A percentile compares a stretch with the other conserved stretches of the same genome.
Conservation (phyloP, 2,888 invertebrate genomes). For the Heterodera filipjevi region DNA sequence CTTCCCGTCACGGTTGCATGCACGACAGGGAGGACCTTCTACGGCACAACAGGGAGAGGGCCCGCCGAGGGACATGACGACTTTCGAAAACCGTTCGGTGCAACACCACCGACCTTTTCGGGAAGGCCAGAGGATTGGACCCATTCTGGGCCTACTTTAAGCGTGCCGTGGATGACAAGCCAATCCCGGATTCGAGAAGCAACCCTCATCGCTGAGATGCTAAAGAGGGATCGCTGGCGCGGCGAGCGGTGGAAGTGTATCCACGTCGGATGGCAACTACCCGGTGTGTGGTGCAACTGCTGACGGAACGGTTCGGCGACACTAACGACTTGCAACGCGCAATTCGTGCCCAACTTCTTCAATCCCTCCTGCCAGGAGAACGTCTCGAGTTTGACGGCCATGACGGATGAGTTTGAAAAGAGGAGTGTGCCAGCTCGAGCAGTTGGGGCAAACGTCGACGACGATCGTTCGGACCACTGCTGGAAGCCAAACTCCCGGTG, state of each 20-base stretch:
- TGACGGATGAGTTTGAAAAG: background rate
- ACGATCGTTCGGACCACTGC: background rate
- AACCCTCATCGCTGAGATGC: background rate
- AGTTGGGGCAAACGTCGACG: background rate
- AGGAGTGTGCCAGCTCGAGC: background rate
- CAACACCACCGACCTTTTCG: background rate
- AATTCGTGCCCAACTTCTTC: background rate
- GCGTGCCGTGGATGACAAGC: background rate
- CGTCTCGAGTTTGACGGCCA: background rate
- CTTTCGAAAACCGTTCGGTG: background rate
- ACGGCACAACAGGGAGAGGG: too few relatives aligned
- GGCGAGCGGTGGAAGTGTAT: background rate
- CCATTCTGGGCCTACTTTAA: slow-evolving; percentile 11
- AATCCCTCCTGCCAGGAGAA: background rate
- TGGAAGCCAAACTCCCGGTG: background rate
- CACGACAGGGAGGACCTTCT: background rate
- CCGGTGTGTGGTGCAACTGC: slow-evolving; percentile 8
- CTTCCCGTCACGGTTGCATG: background rate
- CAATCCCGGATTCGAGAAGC: background rate
- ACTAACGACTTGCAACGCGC: background rate
- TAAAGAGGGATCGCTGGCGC: background rate
- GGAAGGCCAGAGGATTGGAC: slow-evolving; percentile 4
- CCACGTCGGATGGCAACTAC: slow-evolving; percentile 11
- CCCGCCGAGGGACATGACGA: background rate
- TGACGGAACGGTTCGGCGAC: background rate